Evolutionary conservation across 2,113 vertebrate species (phyloP).

Genomic region (Paratilapia polleni): DNA sequence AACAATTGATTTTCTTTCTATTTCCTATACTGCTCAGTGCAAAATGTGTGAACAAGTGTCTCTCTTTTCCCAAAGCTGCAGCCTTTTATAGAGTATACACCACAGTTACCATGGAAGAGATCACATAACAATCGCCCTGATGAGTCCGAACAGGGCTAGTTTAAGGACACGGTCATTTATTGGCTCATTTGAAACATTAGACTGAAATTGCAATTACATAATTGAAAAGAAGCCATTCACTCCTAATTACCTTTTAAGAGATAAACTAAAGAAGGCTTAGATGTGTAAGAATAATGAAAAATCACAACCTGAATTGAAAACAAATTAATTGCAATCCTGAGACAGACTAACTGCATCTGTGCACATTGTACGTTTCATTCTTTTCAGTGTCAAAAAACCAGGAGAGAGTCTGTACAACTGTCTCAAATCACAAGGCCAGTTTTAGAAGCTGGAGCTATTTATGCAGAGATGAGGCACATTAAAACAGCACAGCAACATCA

Average conservation of each 20-base stretch:
- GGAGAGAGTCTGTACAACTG: not conserved
- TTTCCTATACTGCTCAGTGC: conserved; percentile 37
- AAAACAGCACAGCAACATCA: conserved; percentile 47
- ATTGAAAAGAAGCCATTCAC: conserved; percentile 50
- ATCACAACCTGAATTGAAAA: conserved; percentile 34
- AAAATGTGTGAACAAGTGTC: conserved; percentile 47
- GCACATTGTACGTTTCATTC: conserved; percentile 28
- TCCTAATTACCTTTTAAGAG: conserved; percentile 48
- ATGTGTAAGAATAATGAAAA: conserved; percentile 45
- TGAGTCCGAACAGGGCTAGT: conserved; percentile 37
- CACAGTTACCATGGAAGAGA: conserved; percentile 27
- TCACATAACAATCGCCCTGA: conserved; percentile 42
- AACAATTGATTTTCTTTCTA: conserved; percentile 36
- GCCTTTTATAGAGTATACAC: conserved; percentile 33
- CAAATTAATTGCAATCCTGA: conserved; percentile 42
- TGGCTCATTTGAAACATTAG: conserved; percentile 28
- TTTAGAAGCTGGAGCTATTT: conserved; percentile 42
- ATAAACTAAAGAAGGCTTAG: conserved; percentile 19
- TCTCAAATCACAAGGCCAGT: conserved; percentile 22
- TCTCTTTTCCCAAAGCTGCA: conserved; percentile 35
- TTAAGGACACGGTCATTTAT: conserved; percentile 26
- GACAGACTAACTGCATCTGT: conserved; percentile 19
- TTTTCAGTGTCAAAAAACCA: conserved; percentile 17
- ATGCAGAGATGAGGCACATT: conserved; percentile 45
- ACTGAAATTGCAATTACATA: conserved; percentile 41